phyloP scores from a whole-genome alignment of 2,797 vertebrate species.

The Anguilla megastoma region DNA sequence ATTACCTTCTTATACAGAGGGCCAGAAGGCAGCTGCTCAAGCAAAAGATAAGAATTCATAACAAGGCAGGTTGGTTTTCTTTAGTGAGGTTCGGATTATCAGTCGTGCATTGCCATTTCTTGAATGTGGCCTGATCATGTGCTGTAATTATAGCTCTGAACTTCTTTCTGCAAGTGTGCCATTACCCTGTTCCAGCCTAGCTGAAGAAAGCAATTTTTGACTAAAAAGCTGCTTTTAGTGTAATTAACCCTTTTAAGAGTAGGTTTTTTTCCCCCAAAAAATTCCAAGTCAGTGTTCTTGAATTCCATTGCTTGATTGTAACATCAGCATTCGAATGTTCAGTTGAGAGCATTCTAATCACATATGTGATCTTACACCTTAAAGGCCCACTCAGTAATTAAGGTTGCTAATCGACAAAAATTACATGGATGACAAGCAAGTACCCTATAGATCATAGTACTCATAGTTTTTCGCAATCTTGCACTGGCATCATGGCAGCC shows the following conservation, averaged over 20 bases:
- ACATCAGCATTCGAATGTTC: too few relatives aligned
- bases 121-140: constrained; percentile 61
- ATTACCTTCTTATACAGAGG: constrained; percentile 75
- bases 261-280: too few relatives aligned
- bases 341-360: too few relatives aligned
- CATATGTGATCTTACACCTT: neutral
- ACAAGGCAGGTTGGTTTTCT: constrained; percentile 71
- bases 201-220: neutral
- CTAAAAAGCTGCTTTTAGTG: constrained; percentile 9
- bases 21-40: constrained; percentile 78
- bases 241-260: neutral
- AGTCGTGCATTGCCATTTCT: constrained; percentile 70
- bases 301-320: too few relatives aligned
- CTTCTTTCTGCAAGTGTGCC: constrained; percentile 61
- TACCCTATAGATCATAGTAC: too few relatives aligned
- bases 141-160: constrained; percentile 58
- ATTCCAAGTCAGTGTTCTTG: too few relatives aligned
- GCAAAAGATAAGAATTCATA: constrained; percentile 74
- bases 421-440: too few relatives aligned
- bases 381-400: neutral
- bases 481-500: too few relatives aligned
- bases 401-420: too few relatives aligned
- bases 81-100: constrained; percentile 69
- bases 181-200: constrained; percentile 22
- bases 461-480: too few relatives aligned